Conservation (phyloP, 2,797 vertebrate genomes). For the Craterocephalus amniculus region DNA sequence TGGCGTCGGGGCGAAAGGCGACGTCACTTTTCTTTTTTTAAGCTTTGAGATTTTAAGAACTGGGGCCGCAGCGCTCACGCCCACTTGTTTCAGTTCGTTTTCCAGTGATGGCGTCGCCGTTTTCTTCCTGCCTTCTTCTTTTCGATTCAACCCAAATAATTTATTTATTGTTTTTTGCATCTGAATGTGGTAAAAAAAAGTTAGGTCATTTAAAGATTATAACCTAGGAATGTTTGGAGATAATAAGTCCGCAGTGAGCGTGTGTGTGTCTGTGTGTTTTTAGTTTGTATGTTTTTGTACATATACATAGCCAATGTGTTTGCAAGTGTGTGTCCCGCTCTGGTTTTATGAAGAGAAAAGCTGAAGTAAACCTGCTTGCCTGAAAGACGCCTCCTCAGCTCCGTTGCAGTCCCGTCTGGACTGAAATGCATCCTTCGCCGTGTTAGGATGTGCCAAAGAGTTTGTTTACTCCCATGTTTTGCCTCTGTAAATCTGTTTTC, state of each 20-base stretch:
- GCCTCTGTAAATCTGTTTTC: slow-evolving; percentile 77
- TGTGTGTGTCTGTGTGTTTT: slow-evolving; percentile 33
- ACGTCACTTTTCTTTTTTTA: slow-evolving; percentile 23
- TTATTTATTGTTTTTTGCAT: slow-evolving; percentile 77
- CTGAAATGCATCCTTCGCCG: slow-evolving; percentile 57
- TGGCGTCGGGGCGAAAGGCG: slow-evolving; percentile 26
- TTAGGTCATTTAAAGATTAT: slow-evolving; percentile 64
- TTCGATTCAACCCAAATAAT: slow-evolving; percentile 63
- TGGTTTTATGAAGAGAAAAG: slow-evolving; percentile 36
- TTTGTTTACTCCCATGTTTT: slow-evolving; percentile 76
- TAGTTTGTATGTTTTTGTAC: slow-evolving; percentile 53
- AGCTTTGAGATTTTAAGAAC: slow-evolving; percentile 25
- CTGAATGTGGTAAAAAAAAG: slow-evolving; percentile 77
- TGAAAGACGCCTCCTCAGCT: slow-evolving; percentile 38
- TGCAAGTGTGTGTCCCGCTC: slow-evolving; percentile 25
- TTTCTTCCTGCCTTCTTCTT: slow-evolving; percentile 64
- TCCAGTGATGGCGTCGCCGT: slow-evolving; percentile 54
- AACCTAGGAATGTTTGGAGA: slow-evolving; percentile 70
- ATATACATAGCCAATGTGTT: slow-evolving; percentile 45
- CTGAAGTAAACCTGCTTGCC: slow-evolving; percentile 46
- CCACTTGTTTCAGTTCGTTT: slow-evolving; percentile 32
- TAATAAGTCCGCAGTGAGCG: slow-evolving; percentile 55
- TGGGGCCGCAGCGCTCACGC: slow-evolving; percentile 33
- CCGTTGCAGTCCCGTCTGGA: slow-evolving; percentile 54
- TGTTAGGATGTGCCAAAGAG: slow-evolving; percentile 84